These are phyloP conservation scores for Catonia carolina DNA, from an alignment of 2,888 invertebrate genomes.

Conservation along the genomic window DNA sequence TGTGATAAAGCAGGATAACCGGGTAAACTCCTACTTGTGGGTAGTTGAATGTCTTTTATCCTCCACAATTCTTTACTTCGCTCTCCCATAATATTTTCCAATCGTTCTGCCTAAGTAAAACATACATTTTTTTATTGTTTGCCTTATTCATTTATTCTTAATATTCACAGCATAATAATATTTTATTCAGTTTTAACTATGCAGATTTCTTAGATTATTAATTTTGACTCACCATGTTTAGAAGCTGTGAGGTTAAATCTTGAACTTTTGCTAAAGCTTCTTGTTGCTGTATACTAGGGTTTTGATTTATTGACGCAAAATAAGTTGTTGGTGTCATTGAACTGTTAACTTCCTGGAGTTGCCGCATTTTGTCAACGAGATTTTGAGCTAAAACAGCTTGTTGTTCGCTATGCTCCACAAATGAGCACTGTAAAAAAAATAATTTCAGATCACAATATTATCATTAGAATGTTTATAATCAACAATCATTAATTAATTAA, in stretches of 20 bases:
- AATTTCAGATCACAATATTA: no score
- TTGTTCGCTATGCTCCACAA: constrained; percentile 36
- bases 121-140: no score
- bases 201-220: neutral
- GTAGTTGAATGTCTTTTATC: constrained; percentile 23
- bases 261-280: constrained; percentile 39
- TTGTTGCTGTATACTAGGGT: constrained; percentile 37
- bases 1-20: neutral
- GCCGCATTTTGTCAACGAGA: constrained; percentile 42
- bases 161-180: no score
- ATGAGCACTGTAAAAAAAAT: constrained; percentile 27
- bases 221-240: constrained; percentile 40
- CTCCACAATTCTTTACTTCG: constrained; percentile 33
- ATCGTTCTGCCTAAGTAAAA: constrained; percentile 37
- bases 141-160: no score
- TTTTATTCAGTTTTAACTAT: no score
- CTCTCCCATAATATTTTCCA: constrained; percentile 35
- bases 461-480: no score
- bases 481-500: no score
- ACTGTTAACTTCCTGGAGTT: constrained; percentile 43
- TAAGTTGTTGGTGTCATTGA: constrained; percentile 17
- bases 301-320: constrained; percentile 27
- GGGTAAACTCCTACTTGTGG: neutral
- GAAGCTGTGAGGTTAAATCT: constrained; percentile 42
- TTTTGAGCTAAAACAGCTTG: constrained; percentile 43